These are phyloP conservation scores for Stenopsyche tienmushanensis DNA, from an alignment of 1,140 invertebrate genomes.

Conservation along the genomic window DNA sequence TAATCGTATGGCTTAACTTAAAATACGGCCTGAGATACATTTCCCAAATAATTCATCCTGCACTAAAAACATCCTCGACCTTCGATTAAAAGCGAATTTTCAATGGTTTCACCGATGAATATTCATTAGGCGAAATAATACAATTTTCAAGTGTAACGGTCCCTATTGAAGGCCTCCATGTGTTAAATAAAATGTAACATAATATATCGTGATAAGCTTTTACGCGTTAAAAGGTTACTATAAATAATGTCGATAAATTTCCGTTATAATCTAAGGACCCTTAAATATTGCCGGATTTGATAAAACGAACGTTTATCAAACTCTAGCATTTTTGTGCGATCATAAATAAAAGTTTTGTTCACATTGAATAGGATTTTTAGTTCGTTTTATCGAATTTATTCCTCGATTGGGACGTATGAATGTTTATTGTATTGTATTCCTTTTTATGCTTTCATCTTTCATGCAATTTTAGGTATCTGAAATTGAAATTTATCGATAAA, in stretches of 20 bases:
- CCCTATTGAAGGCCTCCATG: constrained; percentile 1
- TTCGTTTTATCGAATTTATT: too few species aligned
- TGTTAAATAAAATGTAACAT: constrained; percentile 7
- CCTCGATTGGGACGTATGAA: too few species aligned
- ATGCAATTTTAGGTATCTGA: too few species aligned
- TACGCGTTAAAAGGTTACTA: constrained; percentile 10
- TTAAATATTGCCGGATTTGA: not conserved
- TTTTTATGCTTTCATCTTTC: too few species aligned
- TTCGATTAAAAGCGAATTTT: not conserved
- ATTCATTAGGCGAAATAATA: not conserved
- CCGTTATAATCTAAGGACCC: not conserved
- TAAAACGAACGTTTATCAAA: constrained; percentile 14
- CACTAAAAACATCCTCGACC: not conserved
- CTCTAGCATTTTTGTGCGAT: too few species aligned
- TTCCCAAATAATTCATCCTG: not conserved
- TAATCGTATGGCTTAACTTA: constrained; percentile 15
- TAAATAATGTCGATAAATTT: constrained; percentile 15
- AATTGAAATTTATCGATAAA: too few species aligned
- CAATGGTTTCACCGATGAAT: not conserved
- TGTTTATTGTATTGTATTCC: too few species aligned
- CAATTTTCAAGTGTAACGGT: not conserved
- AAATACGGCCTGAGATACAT: not conserved
- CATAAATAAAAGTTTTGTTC: too few species aligned
- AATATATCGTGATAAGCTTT: constrained; percentile 8
- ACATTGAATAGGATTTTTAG: too few species aligned